phyloP scores from a whole-genome alignment of 1,140 invertebrate species.

The Ericerus pela region DNA sequence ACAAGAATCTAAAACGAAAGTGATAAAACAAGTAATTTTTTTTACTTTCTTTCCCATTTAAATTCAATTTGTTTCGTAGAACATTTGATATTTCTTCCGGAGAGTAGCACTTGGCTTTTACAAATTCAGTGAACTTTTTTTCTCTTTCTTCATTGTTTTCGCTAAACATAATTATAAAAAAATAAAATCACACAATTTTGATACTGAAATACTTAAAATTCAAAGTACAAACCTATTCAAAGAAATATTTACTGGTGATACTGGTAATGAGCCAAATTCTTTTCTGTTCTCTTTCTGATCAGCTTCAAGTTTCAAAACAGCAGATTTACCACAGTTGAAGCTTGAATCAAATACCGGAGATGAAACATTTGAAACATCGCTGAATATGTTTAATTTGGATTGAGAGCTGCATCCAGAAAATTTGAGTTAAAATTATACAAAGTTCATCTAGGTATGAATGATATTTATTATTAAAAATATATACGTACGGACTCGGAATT shows the following conservation, averaged over 20 bases:
- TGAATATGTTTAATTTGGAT: not conserved
- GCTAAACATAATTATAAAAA: not conserved
- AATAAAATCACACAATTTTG: not conserved
- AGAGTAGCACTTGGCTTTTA: not conserved
- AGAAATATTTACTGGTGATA: not conserved
- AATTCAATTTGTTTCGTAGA: not conserved
- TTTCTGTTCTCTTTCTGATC: constrained; percentile 3
- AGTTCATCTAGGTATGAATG: not conserved
- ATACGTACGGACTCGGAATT: not conserved
- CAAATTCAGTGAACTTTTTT: not conserved
- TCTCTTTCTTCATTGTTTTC: not conserved
- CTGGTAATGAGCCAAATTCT: not conserved
- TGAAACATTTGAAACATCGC: not conserved
- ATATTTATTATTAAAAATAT: not conserved
- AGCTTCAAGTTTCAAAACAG: not conserved
- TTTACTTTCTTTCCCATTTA: too few species aligned
- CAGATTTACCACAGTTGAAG: not conserved
- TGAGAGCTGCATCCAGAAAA: not conserved
- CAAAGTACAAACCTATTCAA: not conserved
- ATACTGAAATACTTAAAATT: not conserved
- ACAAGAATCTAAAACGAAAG: too few species aligned
- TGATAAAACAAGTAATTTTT: too few species aligned
- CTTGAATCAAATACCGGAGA: not conserved
- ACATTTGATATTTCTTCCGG: not conserved
- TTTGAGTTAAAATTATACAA: not conserved